phyloP scores from a whole-genome alignment of 1,140 invertebrate genomes.

The Drosophila jambulina region DNA sequence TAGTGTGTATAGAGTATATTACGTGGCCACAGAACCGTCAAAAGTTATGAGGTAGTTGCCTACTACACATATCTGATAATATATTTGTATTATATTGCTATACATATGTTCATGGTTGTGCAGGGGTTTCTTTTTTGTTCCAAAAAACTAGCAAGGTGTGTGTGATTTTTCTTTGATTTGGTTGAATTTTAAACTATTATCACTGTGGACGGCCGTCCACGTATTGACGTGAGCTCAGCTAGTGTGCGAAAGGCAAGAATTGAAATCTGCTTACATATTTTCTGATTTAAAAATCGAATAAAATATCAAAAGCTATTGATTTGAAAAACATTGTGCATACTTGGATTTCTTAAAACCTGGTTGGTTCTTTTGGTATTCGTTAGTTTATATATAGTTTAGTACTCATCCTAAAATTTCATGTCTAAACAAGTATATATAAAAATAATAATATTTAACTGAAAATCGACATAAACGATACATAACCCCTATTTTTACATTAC shows the following conservation, averaged over 20 bases:
- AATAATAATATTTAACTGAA: too few species aligned
- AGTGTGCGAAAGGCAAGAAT: neutral
- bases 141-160: neutral
- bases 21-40: conserved; percentile 23
- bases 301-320: neutral
- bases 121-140: neutral
- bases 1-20: conserved; percentile 1
- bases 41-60: conserved; percentile 5
- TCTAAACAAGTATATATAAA: too few species aligned
- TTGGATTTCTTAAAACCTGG: too few species aligned
- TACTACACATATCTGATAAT: conserved; percentile 7
- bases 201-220: neutral
- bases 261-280: too few species aligned
- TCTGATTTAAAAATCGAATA: neutral
- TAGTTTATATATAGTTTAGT: too few species aligned
- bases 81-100: conserved; percentile 6
- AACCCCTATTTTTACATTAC: too few species aligned
- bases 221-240: neutral
- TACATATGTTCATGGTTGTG: neutral
- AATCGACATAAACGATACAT: too few species aligned
- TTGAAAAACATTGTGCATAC: neutral
- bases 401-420: too few species aligned
- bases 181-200: neutral
- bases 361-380: too few species aligned
- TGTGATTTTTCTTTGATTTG: conserved; percentile 1